A percentile compares a stretch with the other conserved stretches of the same genome.
Conservation (phyloP, 2,797 vertebrate species). For the Rhyacichthys aspro region DNA sequence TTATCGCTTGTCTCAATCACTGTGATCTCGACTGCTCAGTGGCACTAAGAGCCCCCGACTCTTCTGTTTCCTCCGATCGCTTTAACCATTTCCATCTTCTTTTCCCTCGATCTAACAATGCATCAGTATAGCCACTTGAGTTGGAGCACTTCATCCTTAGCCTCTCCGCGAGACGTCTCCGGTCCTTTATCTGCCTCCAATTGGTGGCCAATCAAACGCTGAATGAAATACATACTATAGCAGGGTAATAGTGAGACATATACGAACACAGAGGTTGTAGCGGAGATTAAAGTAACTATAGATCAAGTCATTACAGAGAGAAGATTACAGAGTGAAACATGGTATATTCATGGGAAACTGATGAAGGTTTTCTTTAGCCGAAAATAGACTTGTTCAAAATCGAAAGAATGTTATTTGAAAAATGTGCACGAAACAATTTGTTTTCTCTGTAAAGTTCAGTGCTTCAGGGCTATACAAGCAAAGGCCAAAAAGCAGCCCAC, state of each 20-base stretch:
- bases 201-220: conserved; percentile 22
- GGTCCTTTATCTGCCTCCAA: not conserved
- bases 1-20: conserved; percentile 55
- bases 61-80: conserved; percentile 47
- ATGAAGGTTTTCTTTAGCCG: too few species aligned
- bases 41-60: conserved; percentile 43
- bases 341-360: too few species aligned
- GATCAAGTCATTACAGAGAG: too few species aligned
- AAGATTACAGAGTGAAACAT: too few species aligned
- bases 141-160: conserved; percentile 41
- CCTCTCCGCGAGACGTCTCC: conserved; percentile 18
- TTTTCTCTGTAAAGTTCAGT: too few species aligned
- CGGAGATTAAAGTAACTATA: too few species aligned
- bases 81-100: conserved; percentile 42
- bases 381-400: too few species aligned
- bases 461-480: too few species aligned
- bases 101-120: conserved; percentile 13
- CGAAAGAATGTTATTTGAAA: too few species aligned
- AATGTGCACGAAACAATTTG: too few species aligned
- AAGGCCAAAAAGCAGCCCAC: too few species aligned
- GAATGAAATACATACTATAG: conserved; percentile 23
- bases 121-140: conserved; percentile 56
- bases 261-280: not conserved
- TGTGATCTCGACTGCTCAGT: conserved; percentile 49
- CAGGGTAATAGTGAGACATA: conserved; percentile 31